Evolutionary conservation across 23 tunicate genomes (phyloP).

Genomic region (Trididemnum nubilum): DNA sequence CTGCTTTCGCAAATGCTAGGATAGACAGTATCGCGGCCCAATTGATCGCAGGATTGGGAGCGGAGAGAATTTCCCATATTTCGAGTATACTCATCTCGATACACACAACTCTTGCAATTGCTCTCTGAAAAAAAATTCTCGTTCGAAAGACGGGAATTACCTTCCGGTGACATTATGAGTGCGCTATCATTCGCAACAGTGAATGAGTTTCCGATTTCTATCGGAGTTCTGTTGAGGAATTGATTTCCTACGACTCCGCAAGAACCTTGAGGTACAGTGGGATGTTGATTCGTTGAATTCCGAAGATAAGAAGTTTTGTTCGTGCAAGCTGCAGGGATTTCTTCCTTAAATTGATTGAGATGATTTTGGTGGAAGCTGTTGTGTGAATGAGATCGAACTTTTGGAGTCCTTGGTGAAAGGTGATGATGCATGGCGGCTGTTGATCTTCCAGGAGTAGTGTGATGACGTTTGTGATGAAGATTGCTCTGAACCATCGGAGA

Average conservation of each 20-base stretch:
- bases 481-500: neutral
- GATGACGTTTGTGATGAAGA: neutral
- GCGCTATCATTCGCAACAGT: neutral
- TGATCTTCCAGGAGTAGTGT: neutral
- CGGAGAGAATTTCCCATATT: slow-evolving; percentile 5
- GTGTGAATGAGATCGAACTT: neutral
- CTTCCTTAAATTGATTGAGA: neutral
- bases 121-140: neutral
- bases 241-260: neutral
- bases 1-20: too few species aligned
- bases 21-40: neutral
- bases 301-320: neutral
- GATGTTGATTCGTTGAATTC: neutral
- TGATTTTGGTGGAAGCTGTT: neutral
- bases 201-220: neutral
- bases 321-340: too few species aligned
- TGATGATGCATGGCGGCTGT: neutral
- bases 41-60: neutral
- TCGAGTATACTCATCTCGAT: neutral
- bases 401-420: neutral
- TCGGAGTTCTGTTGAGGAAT: too few species aligned
- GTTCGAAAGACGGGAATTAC: neutral
- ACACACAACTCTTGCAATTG: neutral
- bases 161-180: too few species aligned
- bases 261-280: neutral